A percentile compares a stretch with the other conserved stretches of the same genome.
phyloP scores from a whole-genome alignment of 30 jellyfish, hydroid and myxozoan species.

The Hydra vulgaris region DNA sequence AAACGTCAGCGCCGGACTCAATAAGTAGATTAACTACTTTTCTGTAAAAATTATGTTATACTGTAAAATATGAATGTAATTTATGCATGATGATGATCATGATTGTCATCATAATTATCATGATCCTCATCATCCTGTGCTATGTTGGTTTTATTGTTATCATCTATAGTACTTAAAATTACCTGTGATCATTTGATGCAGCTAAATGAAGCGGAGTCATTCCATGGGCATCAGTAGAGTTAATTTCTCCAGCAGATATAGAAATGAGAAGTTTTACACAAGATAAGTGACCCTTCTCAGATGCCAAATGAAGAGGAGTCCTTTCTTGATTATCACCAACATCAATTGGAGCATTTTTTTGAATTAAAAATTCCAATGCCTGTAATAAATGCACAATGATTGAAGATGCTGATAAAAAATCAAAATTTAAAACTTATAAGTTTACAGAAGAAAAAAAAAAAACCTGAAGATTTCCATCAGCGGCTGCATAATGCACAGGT shows the following conservation, averaged over 20 bases:
- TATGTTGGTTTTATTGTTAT: no score
- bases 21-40: constrained; percentile 41
- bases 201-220: constrained; percentile 91
- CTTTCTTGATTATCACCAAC: constrained; percentile 69
- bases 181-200: constrained; percentile 76
- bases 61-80: no score
- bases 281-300: constrained; percentile 61
- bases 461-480: background rate
- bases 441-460: background rate
- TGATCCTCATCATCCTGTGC: no score
- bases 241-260: constrained; percentile 47
- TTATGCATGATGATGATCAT: no score
- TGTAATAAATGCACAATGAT: constrained; percentile 13
- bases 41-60: constrained; percentile 15
- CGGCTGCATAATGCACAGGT: constrained; percentile 89
- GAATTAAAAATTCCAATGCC: constrained; percentile 59
- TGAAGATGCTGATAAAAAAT: background rate
- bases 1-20: constrained; percentile 82
- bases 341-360: constrained; percentile 66
- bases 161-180: constrained; percentile 5
- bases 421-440: background rate
- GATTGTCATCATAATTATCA: no score
- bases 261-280: constrained; percentile 52
- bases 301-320: constrained; percentile 84
- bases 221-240: constrained; percentile 77